These are phyloP conservation scores for Athrips mouffetella DNA, from an alignment of 2,888 invertebrate species.

Conservation along the genomic window DNA sequence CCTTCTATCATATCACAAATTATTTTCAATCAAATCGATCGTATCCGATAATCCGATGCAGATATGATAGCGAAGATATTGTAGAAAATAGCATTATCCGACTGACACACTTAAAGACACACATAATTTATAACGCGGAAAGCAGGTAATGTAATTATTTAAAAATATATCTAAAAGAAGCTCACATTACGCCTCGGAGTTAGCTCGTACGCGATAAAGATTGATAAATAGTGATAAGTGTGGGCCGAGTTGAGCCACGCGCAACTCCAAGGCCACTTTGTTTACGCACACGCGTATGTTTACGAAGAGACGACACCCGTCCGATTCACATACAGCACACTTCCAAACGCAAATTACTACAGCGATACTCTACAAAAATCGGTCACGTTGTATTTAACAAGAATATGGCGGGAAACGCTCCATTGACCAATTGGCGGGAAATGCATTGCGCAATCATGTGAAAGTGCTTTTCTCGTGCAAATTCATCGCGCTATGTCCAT, in stretches of 20 bases:
- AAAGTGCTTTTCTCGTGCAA: conserved; percentile 26
- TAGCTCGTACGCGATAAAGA: conserved; percentile 43
- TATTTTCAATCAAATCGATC: too few relatives aligned
- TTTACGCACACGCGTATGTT: conserved; percentile 42
- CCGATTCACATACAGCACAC: conserved; percentile 35
- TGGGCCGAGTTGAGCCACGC: conserved; percentile 39
- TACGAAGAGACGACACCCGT: conserved; percentile 46
- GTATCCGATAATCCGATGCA: too few relatives aligned
- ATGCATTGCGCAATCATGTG: conserved; percentile 46
- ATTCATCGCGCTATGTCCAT: too few relatives aligned
- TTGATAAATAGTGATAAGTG: conserved; percentile 53
- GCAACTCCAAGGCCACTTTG: conserved; percentile 69
- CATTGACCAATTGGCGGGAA: conserved; percentile 72
- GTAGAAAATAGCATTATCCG: too few relatives aligned
- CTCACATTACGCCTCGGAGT: conserved; percentile 25
- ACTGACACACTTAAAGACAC: too few relatives aligned
- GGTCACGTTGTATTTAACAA: conserved; percentile 41
- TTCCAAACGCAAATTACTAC: conserved; percentile 31
- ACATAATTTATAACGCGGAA: too few relatives aligned
- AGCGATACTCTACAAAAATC: conserved; percentile 41
- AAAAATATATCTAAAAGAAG: too few relatives aligned
- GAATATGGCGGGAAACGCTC: conserved; percentile 71
- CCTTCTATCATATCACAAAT: background rate
- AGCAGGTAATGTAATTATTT: too few relatives aligned
- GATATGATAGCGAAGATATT: too few relatives aligned